Evolutionary conservation across 2,797 vertebrate genomes (phyloP), one percentile per base, ranked within the genome.

Genomic region (Helarctos malayanus): DNA sequence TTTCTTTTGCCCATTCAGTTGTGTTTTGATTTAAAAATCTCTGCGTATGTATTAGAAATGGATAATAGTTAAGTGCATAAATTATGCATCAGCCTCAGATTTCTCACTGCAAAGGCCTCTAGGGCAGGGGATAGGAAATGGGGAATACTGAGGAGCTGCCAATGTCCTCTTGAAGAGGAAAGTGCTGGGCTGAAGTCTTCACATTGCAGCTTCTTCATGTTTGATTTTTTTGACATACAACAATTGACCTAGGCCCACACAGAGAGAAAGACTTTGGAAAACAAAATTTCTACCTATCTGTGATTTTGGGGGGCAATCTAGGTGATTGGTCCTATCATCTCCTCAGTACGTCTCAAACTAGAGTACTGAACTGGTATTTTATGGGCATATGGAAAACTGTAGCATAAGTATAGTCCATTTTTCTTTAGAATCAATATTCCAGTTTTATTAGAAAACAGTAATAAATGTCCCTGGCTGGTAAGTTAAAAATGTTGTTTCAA

Each of bases 191-290:
- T 59, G 61, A 85, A 16, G 12, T 54, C 45, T 7, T 96, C 18
- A 56, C 3, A n/a, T 12, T 25, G 3, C 12, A 83, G 32, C n/a
- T 63, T 49, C 21, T 47, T 94, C 27, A 63, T 10, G 73, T 97
- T 94, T 96, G 91, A 78, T 93, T 94, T 76, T 69, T 85, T 41
- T 54, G 71, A 73, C 63, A 96, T 75, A 32, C 35, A 92, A 89
- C 18, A 85, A 61, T 0, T 38, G 56, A 87, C 38, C 15, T 83
- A 83, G 23, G 29, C 41, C 5, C 56, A 65, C 21, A 82, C 7
- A 63, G 13, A 49, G 29, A 89, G 84, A 71, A 16, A 63, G 56
- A 79, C 6, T 59, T 94, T n/a, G 71, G 69, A 82, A 80, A 73
- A 85, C 21, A 96, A 85, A 63, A 71, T 16, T 79, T 82, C 35